These are phyloP conservation scores for Salmo trutta DNA, from an alignment of 2,797 vertebrate species.

Conservation along the genomic window DNA sequence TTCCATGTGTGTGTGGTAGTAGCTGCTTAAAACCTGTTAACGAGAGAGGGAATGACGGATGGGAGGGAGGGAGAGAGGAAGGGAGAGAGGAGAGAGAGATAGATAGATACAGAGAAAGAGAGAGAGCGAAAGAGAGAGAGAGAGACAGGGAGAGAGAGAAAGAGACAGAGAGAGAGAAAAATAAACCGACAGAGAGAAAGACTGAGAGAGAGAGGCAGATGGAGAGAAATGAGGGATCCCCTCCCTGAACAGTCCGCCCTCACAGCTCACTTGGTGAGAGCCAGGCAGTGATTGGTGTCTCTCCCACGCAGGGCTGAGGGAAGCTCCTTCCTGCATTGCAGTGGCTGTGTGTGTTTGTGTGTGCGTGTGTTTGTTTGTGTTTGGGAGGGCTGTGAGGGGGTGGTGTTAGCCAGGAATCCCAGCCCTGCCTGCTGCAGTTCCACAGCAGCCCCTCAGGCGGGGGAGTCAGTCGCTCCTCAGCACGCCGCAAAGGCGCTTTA, in stretches of 20 bases:
- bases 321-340: constrained; percentile 66
- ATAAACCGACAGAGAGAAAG: too few relatives aligned
- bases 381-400: constrained; percentile 11
- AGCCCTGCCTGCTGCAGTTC: constrained; percentile 13
- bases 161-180: neutral
- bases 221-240: constrained; percentile 28
- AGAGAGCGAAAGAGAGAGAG: neutral
- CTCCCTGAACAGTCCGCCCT: constrained; percentile 30
- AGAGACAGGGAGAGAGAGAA: neutral
- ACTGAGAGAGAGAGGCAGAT: constrained; percentile 1
- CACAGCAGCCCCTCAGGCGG: neutral
- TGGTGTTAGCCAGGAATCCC: neutral
- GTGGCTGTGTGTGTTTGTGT: constrained; percentile 46
- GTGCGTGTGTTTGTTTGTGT: constrained; percentile 7
- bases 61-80: constrained; percentile 13
- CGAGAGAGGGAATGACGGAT: neutral
- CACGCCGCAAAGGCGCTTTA: too few relatives aligned
- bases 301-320: constrained; percentile 45
- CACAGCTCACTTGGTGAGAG: constrained; percentile 9
- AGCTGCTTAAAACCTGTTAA: constrained; percentile 1
- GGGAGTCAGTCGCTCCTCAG: neutral
- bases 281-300: constrained; percentile 46
- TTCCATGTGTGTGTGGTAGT: constrained; percentile 17
- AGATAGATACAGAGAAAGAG: constrained; percentile 10
- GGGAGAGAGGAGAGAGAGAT: constrained; percentile 10